phyloP scores from a whole-genome alignment of 2,888 invertebrate genomes.

The Xylota segnis region DNA sequence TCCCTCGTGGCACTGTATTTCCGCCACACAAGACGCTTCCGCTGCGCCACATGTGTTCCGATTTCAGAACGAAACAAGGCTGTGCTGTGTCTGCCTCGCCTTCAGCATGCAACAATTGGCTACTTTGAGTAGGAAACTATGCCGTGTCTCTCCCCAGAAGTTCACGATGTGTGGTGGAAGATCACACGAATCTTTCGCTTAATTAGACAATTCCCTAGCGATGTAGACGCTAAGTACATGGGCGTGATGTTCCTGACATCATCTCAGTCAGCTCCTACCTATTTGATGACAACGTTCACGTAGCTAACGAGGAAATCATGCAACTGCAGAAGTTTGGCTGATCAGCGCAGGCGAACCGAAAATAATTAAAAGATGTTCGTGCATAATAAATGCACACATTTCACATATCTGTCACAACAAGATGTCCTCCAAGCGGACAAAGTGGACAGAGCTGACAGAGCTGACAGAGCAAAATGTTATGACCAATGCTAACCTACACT shows the following conservation, averaged over 20 bases:
- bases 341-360: slow-evolving; percentile 7
- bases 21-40: slow-evolving; percentile 51
- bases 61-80: slow-evolving; percentile 14
- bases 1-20: slow-evolving; percentile 2
- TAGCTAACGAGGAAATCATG: slow-evolving; percentile 21
- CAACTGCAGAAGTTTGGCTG: neutral
- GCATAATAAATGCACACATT: slow-evolving; percentile 63
- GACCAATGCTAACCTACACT: slow-evolving; percentile 62
- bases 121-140: slow-evolving; percentile 30
- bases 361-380: slow-evolving; percentile 63
- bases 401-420: slow-evolving; percentile 72
- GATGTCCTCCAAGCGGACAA: slow-evolving; percentile 65
- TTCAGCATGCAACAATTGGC: slow-evolving; percentile 27
- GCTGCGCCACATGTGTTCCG: slow-evolving; percentile 6
- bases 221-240: slow-evolving; percentile 61
- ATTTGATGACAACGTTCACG: slow-evolving; percentile 30
- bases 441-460: slow-evolving; percentile 57
- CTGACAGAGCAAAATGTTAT: slow-evolving; percentile 68
- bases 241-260: slow-evolving; percentile 66
- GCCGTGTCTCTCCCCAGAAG: slow-evolving; percentile 22
- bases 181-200: slow-evolving; percentile 63
- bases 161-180: slow-evolving; percentile 56
- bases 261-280: slow-evolving; percentile 23
- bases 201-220: slow-evolving; percentile 58
- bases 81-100: neutral